A percentile compares a stretch with the other conserved stretches of the same genome.
phyloP scores from a whole-genome alignment of 37 sponge, comb jelly and placozoan genomes.

The Ianthella basta region DNA sequence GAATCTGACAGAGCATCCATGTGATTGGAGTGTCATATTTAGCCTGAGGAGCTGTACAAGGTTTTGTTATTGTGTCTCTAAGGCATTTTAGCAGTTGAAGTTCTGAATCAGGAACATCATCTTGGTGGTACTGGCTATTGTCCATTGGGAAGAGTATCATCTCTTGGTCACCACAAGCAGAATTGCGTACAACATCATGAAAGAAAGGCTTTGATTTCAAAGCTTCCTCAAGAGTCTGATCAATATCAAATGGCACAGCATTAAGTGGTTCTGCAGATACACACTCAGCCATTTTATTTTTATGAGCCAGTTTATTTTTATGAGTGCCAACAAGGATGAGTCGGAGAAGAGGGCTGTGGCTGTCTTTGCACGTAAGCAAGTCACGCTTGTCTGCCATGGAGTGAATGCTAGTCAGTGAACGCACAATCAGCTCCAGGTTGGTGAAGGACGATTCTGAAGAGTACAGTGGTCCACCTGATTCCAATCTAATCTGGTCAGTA shows the following conservation, averaged over 20 bases:
- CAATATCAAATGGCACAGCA: neutral
- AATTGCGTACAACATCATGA: neutral
- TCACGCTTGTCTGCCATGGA: conserved; percentile 2
- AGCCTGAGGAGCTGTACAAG: neutral
- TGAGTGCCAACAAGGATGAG: conserved; percentile 1
- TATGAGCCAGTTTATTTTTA: neutral
- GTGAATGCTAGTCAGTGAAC: conserved; percentile 5
- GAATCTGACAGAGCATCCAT: conserved; percentile 7
- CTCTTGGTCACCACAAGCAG: neutral
- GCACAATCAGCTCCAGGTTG: neutral
- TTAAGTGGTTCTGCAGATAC: no score
- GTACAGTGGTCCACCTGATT: neutral
- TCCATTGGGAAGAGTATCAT: neutral
- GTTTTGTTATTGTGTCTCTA: neutral
- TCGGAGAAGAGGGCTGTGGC: neutral
- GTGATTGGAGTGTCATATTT: neutral
- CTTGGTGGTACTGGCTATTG: neutral
- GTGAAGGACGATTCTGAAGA: neutral
- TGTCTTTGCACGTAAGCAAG: neutral
- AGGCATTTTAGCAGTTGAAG: neutral
- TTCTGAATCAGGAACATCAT: neutral
- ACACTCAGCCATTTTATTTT: neutral
- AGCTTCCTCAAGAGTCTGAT: neutral
- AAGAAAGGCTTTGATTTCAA: neutral
- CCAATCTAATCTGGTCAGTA: neutral